Conservation (phyloP, 2,113 vertebrate genomes). For the Ictalurus furcatus region DNA sequence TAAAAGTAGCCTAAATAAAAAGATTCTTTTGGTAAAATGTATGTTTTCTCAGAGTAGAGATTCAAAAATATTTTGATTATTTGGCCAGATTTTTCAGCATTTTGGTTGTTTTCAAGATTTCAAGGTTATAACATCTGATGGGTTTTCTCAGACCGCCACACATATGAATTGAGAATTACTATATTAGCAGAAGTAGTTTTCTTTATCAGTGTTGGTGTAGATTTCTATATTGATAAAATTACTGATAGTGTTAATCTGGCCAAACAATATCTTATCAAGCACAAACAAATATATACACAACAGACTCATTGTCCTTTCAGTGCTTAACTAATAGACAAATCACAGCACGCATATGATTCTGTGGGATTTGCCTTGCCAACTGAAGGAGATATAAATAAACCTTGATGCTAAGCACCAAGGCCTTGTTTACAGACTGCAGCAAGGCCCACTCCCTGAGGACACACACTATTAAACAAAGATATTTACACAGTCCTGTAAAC, state of each 20-base stretch:
- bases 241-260: background rate
- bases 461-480: conserved; percentile 14
- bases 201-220: background rate
- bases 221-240: background rate
- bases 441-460: conserved; percentile 11
- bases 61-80: background rate
- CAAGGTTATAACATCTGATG: background rate
- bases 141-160: background rate
- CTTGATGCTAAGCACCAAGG: background rate
- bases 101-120: background rate
- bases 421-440: conserved; percentile 3
- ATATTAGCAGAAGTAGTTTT: background rate
- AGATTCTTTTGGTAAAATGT: background rate
- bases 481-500: background rate
- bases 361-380: background rate
- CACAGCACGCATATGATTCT: background rate
- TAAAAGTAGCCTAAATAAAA: background rate
- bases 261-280: background rate
- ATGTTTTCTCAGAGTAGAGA: background rate
- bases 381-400: background rate
- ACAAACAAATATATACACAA: background rate
- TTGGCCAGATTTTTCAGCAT: background rate
- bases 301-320: background rate
- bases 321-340: background rate
- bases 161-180: background rate